These are phyloP conservation scores for Bombus difficillimus DNA, from an alignment of 1,140 invertebrate genomes.

Conservation along the genomic window DNA sequence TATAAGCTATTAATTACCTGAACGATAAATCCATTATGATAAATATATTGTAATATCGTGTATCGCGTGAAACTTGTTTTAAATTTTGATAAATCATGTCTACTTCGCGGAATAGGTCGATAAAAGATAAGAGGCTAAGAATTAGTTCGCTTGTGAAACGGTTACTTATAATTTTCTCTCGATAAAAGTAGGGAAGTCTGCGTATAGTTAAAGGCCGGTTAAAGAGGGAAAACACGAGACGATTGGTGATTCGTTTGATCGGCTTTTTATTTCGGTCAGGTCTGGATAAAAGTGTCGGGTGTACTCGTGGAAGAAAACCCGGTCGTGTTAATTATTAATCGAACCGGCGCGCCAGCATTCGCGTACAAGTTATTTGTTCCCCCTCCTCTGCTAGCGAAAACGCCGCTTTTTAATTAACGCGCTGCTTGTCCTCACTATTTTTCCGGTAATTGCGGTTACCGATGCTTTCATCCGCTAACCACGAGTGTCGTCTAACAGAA, in stretches of 20 bases:
- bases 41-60: too few relatives aligned
- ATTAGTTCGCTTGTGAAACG: too few relatives aligned
- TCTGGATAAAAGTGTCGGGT: constrained; percentile 1
- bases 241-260: constrained; percentile 3
- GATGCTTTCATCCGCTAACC: neutral
- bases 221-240: neutral
- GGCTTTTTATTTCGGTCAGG: constrained; percentile 1
- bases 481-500: neutral
- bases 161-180: too few relatives aligned
- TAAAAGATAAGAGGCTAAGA: too few relatives aligned
- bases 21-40: too few relatives aligned
- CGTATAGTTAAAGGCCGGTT: neutral
- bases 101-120: too few relatives aligned
- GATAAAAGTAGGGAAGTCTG: too few relatives aligned
- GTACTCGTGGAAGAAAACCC: neutral
- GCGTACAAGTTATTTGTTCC: neutral
- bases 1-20: too few relatives aligned
- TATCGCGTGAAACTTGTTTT: too few relatives aligned
- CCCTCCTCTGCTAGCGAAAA: neutral
- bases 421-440: neutral
- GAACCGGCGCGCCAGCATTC: neutral
- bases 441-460: constrained; percentile 25
- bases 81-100: too few relatives aligned
- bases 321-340: constrained; percentile 33
- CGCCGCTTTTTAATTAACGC: constrained; percentile 26